Evolutionary conservation across 2,888 invertebrate species (phyloP).

Genomic region (Chelonus formosanus): DNA sequence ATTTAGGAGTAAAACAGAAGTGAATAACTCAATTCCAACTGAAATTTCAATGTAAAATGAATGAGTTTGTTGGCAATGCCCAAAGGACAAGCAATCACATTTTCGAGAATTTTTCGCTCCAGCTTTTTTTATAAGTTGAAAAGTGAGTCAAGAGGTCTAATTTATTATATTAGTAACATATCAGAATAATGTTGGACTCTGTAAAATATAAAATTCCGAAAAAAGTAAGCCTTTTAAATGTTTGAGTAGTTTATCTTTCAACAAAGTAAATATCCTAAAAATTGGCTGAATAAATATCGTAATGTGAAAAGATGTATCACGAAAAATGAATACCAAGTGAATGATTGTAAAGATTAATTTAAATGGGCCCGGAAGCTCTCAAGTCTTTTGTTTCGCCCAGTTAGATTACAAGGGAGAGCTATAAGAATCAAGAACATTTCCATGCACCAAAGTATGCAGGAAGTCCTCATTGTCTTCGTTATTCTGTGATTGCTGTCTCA

Average conservation of each 20-base stretch:
- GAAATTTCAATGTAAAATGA: constrained; percentile 11
- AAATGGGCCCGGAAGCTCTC: constrained; percentile 20
- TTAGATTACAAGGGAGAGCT: constrained; percentile 30
- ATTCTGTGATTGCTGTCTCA: constrained; percentile 46
- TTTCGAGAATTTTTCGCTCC: too few species aligned
- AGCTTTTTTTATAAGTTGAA: too few species aligned
- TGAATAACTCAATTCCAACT: constrained; percentile 27
- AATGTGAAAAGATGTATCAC: constrained; percentile 18
- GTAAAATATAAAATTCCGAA: too few species aligned
- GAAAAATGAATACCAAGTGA: constrained; percentile 25
- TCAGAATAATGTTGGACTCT: too few species aligned
- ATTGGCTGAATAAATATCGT: neutral
- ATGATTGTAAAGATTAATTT: constrained; percentile 30
- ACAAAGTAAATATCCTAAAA: neutral
- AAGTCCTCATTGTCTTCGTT: constrained; percentile 59
- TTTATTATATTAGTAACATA: too few species aligned
- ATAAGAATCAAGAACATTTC: constrained; percentile 25
- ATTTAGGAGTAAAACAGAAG: constrained; percentile 25
- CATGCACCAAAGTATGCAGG: constrained; percentile 46
- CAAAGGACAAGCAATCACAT: neutral
- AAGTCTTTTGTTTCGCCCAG: constrained; percentile 25
- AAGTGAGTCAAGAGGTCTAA: too few species aligned
- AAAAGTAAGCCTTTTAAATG: too few species aligned
- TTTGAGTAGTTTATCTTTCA: too few species aligned
- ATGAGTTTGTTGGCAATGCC: constrained; percentile 26